Conservation (phyloP, 2,113 vertebrate species). For the Odontesthes bonariensis region DNA sequence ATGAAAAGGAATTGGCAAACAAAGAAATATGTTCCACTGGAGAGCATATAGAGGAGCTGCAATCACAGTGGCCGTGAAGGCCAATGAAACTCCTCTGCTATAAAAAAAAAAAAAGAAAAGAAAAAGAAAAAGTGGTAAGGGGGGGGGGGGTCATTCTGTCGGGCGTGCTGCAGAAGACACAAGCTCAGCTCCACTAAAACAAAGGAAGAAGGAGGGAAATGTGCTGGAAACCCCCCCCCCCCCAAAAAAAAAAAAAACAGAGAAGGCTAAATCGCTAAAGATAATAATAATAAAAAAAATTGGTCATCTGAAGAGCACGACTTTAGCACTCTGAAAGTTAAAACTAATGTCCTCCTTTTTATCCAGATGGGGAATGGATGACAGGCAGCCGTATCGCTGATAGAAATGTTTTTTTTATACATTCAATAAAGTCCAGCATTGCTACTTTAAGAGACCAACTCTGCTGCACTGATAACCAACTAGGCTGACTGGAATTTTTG, state of each 20-base stretch:
- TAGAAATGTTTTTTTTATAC: slow-evolving; percentile 42
- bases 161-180: slow-evolving; percentile 33
- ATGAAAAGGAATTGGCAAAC: too few species aligned
- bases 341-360: slow-evolving; percentile 8
- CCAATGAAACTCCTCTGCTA: slow-evolving; percentile 9
- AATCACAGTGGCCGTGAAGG: neutral
- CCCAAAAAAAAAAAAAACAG: neutral
- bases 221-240: neutral
- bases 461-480: slow-evolving; percentile 55
- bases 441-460: slow-evolving; percentile 61
- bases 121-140: too few species aligned
- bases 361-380: slow-evolving; percentile 25
- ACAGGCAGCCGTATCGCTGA: slow-evolving; percentile 3
- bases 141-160: neutral
- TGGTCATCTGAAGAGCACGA: slow-evolving; percentile 39
- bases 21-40: neutral
- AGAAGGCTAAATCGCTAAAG: neutral
- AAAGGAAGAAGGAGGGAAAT: neutral
- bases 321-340: slow-evolving; percentile 14
- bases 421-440: slow-evolving; percentile 69
- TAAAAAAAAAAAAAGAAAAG: too few species aligned
- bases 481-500: neutral
- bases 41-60: neutral
- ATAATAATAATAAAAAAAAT: neutral
- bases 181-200: slow-evolving; percentile 17